A percentile compares a stretch with the other conserved stretches of the same genome.
Evolutionary conservation across 2,797 vertebrate species (phyloP).

Genomic region (Coilia nasus): DNA sequence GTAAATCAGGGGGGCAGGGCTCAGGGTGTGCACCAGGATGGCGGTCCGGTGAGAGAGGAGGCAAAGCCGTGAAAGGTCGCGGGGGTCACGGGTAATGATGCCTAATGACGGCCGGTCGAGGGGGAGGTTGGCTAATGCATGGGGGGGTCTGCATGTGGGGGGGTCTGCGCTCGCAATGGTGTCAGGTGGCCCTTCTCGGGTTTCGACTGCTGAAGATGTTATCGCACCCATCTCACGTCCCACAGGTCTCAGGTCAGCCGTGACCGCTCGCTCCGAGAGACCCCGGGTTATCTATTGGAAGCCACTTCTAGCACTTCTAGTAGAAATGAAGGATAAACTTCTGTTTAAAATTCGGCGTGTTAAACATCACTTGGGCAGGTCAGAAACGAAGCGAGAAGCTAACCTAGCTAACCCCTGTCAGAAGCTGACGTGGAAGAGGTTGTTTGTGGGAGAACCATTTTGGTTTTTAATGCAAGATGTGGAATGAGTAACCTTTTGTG

Average conservation of each 20-base stretch:
- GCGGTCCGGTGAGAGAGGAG: neutral
- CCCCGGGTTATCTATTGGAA: too few species aligned
- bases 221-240: neutral
- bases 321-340: neutral
- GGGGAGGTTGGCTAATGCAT: slow-evolving; percentile 3
- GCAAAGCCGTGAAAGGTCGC: neutral
- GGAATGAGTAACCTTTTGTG: slow-evolving; percentile 4
- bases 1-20: neutral
- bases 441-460: neutral
- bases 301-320: neutral
- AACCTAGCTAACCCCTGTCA: neutral
- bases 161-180: neutral
- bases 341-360: too few species aligned
- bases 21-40: neutral
- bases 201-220: neutral
- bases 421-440: neutral
- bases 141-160: neutral
- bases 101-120: neutral
- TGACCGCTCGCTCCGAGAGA: neutral
- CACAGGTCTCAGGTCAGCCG: slow-evolving; percentile 5
- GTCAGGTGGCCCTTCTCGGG: neutral
- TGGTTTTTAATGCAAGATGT: neutral
- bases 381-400: neutral
- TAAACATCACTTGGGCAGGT: too few species aligned
- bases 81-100: neutral